Conservation (phyloP, 2,888 invertebrate species). For the Ochropacha duplaris region DNA sequence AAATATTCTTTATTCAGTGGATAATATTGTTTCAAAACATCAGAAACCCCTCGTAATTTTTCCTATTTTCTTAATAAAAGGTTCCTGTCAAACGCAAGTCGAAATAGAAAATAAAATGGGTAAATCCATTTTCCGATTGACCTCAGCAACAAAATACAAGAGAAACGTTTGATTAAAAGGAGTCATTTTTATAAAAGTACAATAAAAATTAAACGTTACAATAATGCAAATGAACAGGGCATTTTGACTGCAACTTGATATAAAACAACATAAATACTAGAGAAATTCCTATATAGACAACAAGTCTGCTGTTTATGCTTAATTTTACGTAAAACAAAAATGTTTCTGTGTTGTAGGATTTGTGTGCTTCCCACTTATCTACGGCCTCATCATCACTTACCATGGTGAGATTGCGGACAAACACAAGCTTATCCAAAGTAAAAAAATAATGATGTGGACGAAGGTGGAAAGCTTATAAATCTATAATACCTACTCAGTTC, state of each 20-base stretch:
- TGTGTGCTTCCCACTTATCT: too few relatives aligned
- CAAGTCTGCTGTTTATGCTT: too few relatives aligned
- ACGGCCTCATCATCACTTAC: too few relatives aligned
- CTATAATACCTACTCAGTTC: neutral
- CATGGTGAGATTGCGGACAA: too few relatives aligned
- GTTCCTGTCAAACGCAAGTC: neutral
- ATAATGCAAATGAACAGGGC: neutral
- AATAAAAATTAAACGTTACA: neutral
- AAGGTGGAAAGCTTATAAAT: too few relatives aligned
- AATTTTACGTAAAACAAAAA: too few relatives aligned
- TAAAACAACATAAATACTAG: neutral
- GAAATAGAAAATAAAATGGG: slow-evolving; percentile 1
- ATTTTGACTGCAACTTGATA: neutral
- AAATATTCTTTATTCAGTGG: neutral
- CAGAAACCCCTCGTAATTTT: neutral
- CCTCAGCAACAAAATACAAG: neutral
- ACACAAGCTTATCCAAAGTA: too few relatives aligned
- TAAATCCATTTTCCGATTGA: slow-evolving; percentile 1
- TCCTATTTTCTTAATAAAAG: neutral
- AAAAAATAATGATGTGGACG: too few relatives aligned
- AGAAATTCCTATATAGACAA: neutral
- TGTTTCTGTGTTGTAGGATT: too few relatives aligned
- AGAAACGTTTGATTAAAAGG: neutral
- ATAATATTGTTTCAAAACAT: neutral
- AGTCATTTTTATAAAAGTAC: neutral